Base-by-base conservation (phyloP, 2,113 vertebrate species). In the Silurus glanis region DNA sequence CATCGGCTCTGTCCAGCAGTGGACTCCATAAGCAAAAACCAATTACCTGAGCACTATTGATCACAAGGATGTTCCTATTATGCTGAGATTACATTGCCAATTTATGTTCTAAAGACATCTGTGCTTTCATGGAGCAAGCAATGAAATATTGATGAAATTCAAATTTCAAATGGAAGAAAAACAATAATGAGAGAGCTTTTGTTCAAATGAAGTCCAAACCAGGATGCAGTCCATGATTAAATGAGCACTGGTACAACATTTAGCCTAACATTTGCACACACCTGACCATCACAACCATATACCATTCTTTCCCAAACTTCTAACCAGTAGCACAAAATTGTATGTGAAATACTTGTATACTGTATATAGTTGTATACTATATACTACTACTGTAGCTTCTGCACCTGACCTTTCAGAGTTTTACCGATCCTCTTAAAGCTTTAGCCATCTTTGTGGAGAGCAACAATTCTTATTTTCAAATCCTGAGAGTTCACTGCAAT, bases 1-100 rank as follows among this genome's bases (percentile, higher is more conserved):
- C 17, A 5, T 58, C 1, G 9, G 55, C 51, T 75, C 51, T 74
- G 28, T 84, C 25, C 82, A 72, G 61, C 49, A 37, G 64, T 80
- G 74, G 67, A 83, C 56, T 55, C 83, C 62, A 53, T 55, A 19
- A 53, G 76, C 64, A 71, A 80, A 87, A 85, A 62, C 55, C 76
- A 83, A 89, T 88, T 85, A 85, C 87, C 66, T 56, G 83, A 85
- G 56, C 80, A n/a, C 75, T 69, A 75, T 86, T 88, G 82, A 84
- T 87, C 82, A 88, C 25, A 10, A 47, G 83, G 9, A 88, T 67
- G 37, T 75, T 69, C 69, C 49, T n/a, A 85, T 76, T 82, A 88
- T 61, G 72, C 72, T 74, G 28, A 88, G 83, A 88, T 85, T 79
- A 85, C 59, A 64, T 47, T 2, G 66, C 25, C 45, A 82, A 67